These are phyloP conservation scores for Acrossocheilus fasciatus DNA, from an alignment of 2,797 vertebrate species.

Conservation along the genomic window DNA sequence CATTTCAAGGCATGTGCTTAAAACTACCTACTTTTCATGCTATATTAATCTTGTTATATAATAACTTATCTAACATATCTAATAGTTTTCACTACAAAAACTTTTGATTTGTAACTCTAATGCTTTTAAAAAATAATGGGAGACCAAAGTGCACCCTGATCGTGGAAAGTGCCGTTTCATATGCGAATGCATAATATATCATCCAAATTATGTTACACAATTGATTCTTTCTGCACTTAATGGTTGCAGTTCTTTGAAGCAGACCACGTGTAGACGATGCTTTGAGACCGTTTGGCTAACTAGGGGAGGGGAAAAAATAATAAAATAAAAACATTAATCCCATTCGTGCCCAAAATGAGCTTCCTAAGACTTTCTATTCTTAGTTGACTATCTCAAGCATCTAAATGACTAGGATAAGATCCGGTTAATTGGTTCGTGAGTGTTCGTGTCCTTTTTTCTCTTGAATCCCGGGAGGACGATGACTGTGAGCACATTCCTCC, in stretches of 20 bases:
- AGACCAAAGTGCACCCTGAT: neutral
- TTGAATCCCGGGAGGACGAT: slow-evolving; percentile 31
- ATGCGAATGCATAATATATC: slow-evolving; percentile 30
- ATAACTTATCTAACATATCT: neutral
- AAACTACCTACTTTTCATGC: neutral
- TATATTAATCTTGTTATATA: neutral
- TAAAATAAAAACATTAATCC: slow-evolving; percentile 10
- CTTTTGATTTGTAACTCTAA: slow-evolving; percentile 16
- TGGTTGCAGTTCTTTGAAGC: slow-evolving; percentile 38
- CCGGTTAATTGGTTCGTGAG: slow-evolving; percentile 53
- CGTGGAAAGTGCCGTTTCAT: neutral
- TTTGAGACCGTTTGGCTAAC: slow-evolving; percentile 9
- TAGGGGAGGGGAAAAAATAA: slow-evolving; percentile 2
- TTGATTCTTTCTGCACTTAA: slow-evolving; percentile 16
- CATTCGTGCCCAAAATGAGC: slow-evolving; percentile 52
- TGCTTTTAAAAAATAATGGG: slow-evolving; percentile 6
- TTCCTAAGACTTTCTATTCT: slow-evolving; percentile 44
- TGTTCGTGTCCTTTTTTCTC: slow-evolving; percentile 21
- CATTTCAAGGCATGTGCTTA: neutral
- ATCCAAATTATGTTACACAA: slow-evolving; percentile 32
- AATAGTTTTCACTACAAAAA: neutral
- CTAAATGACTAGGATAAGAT: slow-evolving; percentile 56
- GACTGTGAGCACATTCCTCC: slow-evolving; percentile 32
- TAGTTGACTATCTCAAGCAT: slow-evolving; percentile 43
- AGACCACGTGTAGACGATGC: slow-evolving; percentile 13